phyloP scores from a whole-genome alignment of 2,113 vertebrate genomes.

The Odontophorus gujanensis region DNA sequence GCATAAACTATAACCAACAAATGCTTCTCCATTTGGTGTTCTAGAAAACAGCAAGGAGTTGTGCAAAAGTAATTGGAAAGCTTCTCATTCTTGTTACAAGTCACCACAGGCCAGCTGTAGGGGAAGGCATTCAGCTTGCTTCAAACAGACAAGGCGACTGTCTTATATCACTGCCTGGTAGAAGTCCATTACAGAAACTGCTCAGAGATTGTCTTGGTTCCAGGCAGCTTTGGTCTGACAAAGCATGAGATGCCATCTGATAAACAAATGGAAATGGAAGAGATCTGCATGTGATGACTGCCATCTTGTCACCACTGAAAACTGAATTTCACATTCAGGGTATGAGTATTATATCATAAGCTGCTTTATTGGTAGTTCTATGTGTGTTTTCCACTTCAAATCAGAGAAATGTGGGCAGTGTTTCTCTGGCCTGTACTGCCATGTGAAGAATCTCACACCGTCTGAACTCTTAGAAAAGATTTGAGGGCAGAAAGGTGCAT shows the following conservation, averaged over 20 bases:
- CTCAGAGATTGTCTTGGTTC: neutral
- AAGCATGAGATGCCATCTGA: neutral
- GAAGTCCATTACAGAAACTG: neutral
- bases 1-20: neutral
- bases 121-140: neutral
- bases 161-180: neutral
- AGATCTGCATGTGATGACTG: neutral
- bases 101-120: neutral
- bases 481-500: neutral
- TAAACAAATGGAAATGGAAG: neutral
- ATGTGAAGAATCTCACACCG: neutral
- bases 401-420: neutral
- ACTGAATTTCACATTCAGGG: neutral
- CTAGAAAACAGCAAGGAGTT: neutral
- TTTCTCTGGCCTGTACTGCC: neutral
- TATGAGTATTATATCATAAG: neutral
- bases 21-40: neutral
- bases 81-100: neutral
- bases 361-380: neutral
- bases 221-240: neutral
- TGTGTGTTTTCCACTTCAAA: neutral
- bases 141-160: neutral
- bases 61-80: neutral
- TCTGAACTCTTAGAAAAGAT: neutral
- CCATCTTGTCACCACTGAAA: neutral